Percentiles rank a stretch among this genome's conserved stretches.
Conservation (phyloP, 2,797 vertebrate genomes). For the Danio albolineatus region DNA sequence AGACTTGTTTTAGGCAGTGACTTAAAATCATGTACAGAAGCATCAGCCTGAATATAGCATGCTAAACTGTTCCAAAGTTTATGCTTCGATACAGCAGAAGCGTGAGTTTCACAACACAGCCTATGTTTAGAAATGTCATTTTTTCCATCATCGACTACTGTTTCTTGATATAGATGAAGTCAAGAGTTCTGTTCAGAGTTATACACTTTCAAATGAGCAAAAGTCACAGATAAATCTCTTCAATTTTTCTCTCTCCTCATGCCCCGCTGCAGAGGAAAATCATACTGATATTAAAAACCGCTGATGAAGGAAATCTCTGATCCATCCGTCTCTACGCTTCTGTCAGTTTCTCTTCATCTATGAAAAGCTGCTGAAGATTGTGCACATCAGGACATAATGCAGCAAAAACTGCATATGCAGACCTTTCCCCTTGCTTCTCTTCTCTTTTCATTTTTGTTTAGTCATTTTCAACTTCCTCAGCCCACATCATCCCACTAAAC, state of each 20-base stretch:
- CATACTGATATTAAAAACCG: conserved; percentile 8
- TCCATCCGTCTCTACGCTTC: neutral
- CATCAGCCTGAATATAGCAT: too few species aligned
- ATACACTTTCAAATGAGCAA: neutral
- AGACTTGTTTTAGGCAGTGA: too few species aligned
- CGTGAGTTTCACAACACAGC: neutral
- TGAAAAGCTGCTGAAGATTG: neutral
- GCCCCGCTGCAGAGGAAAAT: neutral
- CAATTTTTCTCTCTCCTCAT: neutral
- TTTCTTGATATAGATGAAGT: neutral
- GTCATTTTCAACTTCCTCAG: conserved; percentile 29
- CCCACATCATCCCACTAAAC: neutral
- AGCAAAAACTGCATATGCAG: neutral
- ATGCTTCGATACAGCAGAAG: too few species aligned
- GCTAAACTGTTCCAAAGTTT: too few species aligned
- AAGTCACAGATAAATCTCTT: neutral
- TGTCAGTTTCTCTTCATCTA: neutral
- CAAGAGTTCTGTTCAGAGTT: neutral
- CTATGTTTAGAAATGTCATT: neutral
- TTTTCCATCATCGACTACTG: neutral
- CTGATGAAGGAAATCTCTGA: neutral
- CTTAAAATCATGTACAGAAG: too few species aligned
- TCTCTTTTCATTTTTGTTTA: conserved; percentile 19
- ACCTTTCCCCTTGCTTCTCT: neutral
- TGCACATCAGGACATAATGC: conserved; percentile 2